Percentiles rank a stretch among this genome's conserved stretches.
phyloP scores from a whole-genome alignment of 2,797 vertebrate species.

The Sebastes diploproa region DNA sequence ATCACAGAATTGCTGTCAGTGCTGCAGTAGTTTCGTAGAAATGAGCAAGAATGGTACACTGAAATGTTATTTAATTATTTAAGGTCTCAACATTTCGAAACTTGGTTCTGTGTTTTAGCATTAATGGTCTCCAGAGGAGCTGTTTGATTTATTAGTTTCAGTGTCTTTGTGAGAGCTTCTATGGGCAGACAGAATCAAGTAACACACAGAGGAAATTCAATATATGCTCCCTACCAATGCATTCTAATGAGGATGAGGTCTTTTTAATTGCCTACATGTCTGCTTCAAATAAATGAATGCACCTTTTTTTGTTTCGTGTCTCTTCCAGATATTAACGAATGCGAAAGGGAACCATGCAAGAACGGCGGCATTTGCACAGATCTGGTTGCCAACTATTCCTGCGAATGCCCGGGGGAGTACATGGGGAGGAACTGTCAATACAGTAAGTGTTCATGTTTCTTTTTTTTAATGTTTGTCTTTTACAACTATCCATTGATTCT shows the following conservation, averaged over 20 bases:
- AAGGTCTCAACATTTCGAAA: slow-evolving; percentile 18
- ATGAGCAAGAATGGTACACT: neutral
- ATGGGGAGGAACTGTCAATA: slow-evolving; percentile 98
- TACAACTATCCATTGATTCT: slow-evolving; percentile 10
- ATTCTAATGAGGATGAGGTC: slow-evolving; percentile 69
- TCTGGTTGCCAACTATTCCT: slow-evolving; percentile 96
- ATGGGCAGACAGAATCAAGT: slow-evolving; percentile 55
- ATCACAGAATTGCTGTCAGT: neutral
- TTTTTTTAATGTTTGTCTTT: slow-evolving; percentile 28
- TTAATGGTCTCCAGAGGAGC: slow-evolving; percentile 21
- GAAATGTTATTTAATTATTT: neutral
- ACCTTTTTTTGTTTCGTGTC: slow-evolving; percentile 31
- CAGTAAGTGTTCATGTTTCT: slow-evolving; percentile 85
- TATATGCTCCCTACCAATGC: slow-evolving; percentile 55
- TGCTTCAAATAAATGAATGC: slow-evolving; percentile 65
- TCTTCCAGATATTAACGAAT: slow-evolving; percentile 94
- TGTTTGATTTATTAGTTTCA: slow-evolving; percentile 60
- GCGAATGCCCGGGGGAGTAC: slow-evolving; percentile 97
- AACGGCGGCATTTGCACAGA: slow-evolving; percentile 98
- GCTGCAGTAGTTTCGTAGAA: neutral
- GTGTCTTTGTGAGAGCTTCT: slow-evolving; percentile 40
- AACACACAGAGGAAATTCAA: slow-evolving; percentile 62
- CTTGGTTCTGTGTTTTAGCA: slow-evolving; percentile 9
- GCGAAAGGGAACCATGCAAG: slow-evolving; percentile 94
- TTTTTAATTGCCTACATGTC: slow-evolving; percentile 63